Evolutionary conservation across 2,888 invertebrate genomes (phyloP).

Genomic region (Thera britannica): DNA sequence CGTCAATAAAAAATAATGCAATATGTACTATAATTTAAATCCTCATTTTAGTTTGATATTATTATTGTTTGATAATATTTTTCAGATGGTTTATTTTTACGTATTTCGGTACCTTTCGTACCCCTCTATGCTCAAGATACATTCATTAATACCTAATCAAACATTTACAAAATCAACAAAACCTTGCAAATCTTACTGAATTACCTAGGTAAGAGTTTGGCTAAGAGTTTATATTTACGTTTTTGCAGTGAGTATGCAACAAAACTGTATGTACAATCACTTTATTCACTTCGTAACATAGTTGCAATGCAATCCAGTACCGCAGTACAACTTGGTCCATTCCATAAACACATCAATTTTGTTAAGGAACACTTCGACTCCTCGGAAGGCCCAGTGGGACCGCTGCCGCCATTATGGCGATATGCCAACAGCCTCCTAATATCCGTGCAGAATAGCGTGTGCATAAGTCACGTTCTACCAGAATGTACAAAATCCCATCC

Average conservation of each 20-base stretch:
- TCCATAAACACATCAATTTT: constrained; percentile 69
- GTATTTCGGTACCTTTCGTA: no score
- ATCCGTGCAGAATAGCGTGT: constrained; percentile 60
- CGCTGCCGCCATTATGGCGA: constrained; percentile 70
- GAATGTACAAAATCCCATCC: constrained; percentile 62
- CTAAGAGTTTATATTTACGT: not conserved
- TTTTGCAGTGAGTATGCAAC: not conserved
- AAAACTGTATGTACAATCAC: not conserved
- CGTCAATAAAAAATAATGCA: no score
- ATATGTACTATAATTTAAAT: no score
- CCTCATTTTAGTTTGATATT: no score
- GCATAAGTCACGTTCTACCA: constrained; percentile 69
- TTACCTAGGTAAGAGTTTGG: no score
- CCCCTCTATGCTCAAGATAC: no score
- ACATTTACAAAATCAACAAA: no score
- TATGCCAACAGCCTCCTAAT: constrained; percentile 70
- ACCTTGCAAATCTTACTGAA: no score
- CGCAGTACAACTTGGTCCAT: constrained; percentile 37
- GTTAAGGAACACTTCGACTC: constrained; percentile 64
- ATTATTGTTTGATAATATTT: no score
- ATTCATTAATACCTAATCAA: no score
- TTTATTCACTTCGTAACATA: not conserved
- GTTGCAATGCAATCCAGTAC: not conserved
- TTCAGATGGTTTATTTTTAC: no score
- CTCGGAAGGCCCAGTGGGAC: constrained; percentile 58